Conservation (phyloP, 2,888 invertebrate genomes). For the Emmelina monodactyla region DNA sequence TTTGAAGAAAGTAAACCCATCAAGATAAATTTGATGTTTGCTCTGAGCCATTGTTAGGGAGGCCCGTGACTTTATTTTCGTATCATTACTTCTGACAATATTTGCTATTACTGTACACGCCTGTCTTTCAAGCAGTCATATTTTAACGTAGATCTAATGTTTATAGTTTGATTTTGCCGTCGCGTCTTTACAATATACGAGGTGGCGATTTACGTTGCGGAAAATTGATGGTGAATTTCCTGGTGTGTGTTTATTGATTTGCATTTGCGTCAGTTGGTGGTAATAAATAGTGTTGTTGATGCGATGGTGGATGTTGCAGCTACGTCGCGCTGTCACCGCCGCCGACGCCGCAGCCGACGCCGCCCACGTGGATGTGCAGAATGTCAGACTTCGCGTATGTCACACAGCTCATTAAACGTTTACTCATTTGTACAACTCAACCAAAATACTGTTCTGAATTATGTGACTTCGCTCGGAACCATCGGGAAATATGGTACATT, state of each 20-base stretch:
- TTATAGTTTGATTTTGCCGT: too few species aligned
- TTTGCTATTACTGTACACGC: too few species aligned
- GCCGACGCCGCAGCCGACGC: conserved; percentile 26
- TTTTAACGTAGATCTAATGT: too few species aligned
- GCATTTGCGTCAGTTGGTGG: neutral
- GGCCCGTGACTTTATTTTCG: conserved; percentile 24
- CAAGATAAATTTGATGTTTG: conserved; percentile 53
- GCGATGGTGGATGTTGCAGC: conserved; percentile 32
- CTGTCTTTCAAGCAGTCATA: too few species aligned
- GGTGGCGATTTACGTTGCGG: too few species aligned
- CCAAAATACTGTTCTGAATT: conserved; percentile 6
- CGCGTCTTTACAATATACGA: too few species aligned
- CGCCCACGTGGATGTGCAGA: conserved; percentile 33
- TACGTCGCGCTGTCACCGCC: conserved; percentile 30
- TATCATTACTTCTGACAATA: conserved; percentile 15
- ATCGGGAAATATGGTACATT: too few species aligned
- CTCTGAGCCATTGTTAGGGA: conserved; percentile 34
- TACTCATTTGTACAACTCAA: conserved; percentile 31
- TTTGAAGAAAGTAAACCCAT: conserved; percentile 46
- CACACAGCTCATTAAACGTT: too few species aligned
- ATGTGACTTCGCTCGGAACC: neutral
- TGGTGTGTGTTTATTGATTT: neutral
- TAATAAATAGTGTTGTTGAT: neutral
- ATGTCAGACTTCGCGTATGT: conserved; percentile 33
- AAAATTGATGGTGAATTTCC: too few species aligned